Evolutionary conservation across 2,888 invertebrate species (phyloP).

Genomic region (Bursaphelenchus okinawaensis): DNA sequence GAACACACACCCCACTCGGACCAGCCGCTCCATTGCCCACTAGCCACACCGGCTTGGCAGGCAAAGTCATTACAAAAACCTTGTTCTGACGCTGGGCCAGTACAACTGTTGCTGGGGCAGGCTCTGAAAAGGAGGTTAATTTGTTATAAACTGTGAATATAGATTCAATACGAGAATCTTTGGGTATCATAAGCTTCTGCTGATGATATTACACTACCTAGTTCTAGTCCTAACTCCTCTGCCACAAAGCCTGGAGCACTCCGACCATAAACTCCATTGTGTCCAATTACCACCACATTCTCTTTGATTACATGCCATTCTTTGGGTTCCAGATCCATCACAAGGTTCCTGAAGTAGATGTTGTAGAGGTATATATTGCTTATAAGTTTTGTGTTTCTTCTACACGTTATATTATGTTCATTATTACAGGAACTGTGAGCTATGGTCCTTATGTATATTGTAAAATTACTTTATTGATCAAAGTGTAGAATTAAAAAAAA

Average conservation of each 20-base stretch:
- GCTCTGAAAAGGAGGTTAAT: slow-evolving; percentile 30
- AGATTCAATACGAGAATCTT: too few species aligned
- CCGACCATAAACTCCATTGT: slow-evolving; percentile 37
- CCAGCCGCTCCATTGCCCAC: slow-evolving; percentile 29
- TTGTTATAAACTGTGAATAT: neutral
- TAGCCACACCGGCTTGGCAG: slow-evolving; percentile 30
- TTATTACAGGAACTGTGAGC: too few species aligned
- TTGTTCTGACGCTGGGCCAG: slow-evolving; percentile 47
- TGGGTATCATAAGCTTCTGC: slow-evolving; percentile 1
- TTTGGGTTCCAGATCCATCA: slow-evolving; percentile 52
- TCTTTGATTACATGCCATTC: slow-evolving; percentile 49
- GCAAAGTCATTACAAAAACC: slow-evolving; percentile 53
- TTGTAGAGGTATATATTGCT: too few species aligned
- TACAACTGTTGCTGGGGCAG: slow-evolving; percentile 43
- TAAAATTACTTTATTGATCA: too few species aligned
- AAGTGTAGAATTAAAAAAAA: too few species aligned
- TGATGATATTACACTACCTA: slow-evolving; percentile 23
- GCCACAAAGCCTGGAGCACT: slow-evolving; percentile 50
- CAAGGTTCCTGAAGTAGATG: slow-evolving; percentile 50
- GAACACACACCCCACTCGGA: slow-evolving; percentile 36
- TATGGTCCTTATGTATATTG: too few species aligned
- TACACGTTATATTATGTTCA: too few species aligned
- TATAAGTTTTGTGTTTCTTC: too few species aligned
- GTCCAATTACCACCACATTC: slow-evolving; percentile 29
- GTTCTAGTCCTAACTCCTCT: slow-evolving; percentile 47